Percentiles rank a stretch among this genome's conserved stretches.
These are phyloP conservation scores for Gallirallus australis DNA, from an alignment of 2,797 vertebrate species.

Conservation along the genomic window DNA sequence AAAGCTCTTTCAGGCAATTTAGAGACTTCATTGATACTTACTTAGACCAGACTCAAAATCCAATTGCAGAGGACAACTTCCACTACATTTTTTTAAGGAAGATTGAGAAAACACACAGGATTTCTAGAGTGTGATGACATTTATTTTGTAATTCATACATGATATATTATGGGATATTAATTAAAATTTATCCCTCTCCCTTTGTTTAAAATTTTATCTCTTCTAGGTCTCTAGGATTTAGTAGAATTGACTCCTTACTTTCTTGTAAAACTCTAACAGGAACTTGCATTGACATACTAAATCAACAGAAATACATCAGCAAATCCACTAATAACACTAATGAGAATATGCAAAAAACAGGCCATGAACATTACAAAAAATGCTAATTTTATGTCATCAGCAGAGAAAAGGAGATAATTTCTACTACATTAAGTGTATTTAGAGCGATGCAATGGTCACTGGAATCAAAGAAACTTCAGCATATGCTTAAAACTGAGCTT, in stretches of 20 bases:
- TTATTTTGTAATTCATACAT: not conserved
- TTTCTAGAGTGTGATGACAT: not conserved
- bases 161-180: not conserved
- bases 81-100: not conserved
- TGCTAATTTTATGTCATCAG: not conserved
- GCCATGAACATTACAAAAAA: not conserved
- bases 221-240: not conserved
- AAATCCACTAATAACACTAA: not conserved
- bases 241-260: not conserved
- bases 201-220: not conserved
- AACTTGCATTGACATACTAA: not conserved
- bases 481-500: not conserved
- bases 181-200: accelerated
- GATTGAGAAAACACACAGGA: not conserved
- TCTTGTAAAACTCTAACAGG: not conserved
- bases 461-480: not conserved
- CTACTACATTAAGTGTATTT: not conserved
- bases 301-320: not conserved
- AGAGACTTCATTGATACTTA: not conserved
- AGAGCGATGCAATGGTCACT: not conserved
- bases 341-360: not conserved
- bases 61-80: not conserved
- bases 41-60: not conserved
- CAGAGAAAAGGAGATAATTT: not conserved
- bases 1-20: not conserved